A percentile compares a stretch with the other conserved stretches of the same genome.
Conservation (phyloP, 2,797 vertebrate genomes). For the Phylloscopus collybita region DNA sequence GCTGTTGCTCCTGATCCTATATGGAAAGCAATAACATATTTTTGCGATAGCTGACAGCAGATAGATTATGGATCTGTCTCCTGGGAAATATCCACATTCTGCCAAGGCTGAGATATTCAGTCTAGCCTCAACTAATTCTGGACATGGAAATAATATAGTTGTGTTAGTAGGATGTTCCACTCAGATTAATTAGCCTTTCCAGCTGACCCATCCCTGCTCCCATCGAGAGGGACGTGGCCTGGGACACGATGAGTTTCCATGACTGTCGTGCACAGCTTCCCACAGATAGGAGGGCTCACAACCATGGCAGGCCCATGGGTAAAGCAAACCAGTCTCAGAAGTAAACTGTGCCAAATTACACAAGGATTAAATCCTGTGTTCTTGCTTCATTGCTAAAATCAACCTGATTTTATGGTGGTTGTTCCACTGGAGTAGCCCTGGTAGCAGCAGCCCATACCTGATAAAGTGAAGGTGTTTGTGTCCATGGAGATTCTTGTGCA, state of each 20-base stretch:
- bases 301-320: background rate
- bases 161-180: conserved; percentile 18
- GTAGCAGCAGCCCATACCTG: background rate
- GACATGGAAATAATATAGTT: conserved; percentile 27
- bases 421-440: background rate
- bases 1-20: background rate
- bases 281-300: background rate
- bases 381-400: background rate
- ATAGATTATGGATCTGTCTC: conserved; percentile 11
- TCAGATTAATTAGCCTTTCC: background rate
- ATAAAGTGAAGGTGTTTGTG: background rate
- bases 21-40: conserved; percentile 4
- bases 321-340: background rate
- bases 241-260: conserved; percentile 10
- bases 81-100: background rate
- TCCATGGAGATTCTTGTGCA: background rate
- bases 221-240: background rate
- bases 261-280: conserved; percentile 16
- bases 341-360: background rate
- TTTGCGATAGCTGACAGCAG: conserved; percentile 7
- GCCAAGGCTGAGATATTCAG: conserved; percentile 23
- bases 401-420: background rate
- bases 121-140: conserved; percentile 49
- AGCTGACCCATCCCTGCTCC: background rate
- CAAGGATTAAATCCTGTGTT: background rate